Percentiles rank a stretch among this genome's conserved stretches.
These are phyloP conservation scores for Hypanus sabinus DNA, from an alignment of 2,113 vertebrate genomes.

Conservation along the genomic window DNA sequence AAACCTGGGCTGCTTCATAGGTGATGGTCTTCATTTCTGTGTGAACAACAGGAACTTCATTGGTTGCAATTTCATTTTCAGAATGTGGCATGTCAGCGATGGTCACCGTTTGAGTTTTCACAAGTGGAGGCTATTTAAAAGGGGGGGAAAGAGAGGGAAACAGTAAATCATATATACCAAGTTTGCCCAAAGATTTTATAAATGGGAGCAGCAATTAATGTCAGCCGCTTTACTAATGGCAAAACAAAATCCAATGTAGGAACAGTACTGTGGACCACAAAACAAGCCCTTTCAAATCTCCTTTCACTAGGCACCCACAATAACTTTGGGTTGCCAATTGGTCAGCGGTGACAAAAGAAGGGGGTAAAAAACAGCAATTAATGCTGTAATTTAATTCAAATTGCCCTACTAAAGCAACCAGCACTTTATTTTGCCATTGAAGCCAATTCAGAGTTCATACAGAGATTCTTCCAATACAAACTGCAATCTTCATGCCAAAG, in stretches of 20 bases:
- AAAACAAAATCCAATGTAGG: background rate
- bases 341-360: no score
- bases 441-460: background rate
- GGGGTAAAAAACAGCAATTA: background rate
- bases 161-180: background rate
- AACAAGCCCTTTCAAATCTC: background rate
- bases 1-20: conserved; percentile 88
- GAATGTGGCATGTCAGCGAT: conserved; percentile 80
- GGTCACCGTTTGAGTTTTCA: conserved; percentile 92
- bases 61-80: conserved; percentile 75
- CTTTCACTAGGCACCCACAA: background rate
- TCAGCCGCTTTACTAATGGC: background rate
- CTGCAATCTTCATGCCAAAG: background rate
- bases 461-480: background rate
- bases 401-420: background rate
- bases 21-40: conserved; percentile 97
- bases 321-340: background rate
- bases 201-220: background rate
- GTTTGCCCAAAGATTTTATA: conserved; percentile 43
- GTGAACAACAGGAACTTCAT: conserved; percentile 85
- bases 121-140: conserved; percentile 72
- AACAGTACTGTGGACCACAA: background rate
- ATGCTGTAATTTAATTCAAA: background rate
- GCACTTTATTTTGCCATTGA: conserved; percentile 16
- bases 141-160: conserved; percentile 39